Evolutionary conservation across 2,888 invertebrate species (phyloP).

Genomic region (Seira musarum): DNA sequence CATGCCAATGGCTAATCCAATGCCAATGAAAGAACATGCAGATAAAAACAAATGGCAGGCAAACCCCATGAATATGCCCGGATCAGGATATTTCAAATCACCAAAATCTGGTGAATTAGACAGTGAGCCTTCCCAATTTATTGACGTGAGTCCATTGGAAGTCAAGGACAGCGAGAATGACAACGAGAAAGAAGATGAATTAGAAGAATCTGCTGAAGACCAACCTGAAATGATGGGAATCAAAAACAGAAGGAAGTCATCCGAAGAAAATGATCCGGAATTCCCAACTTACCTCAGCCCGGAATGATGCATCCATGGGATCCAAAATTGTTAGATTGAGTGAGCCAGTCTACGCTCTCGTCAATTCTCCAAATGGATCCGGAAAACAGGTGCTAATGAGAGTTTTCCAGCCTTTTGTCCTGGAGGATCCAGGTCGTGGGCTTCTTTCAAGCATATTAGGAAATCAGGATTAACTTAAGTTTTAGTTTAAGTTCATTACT

Average conservation of each 20-base stretch:
- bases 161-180: neutral
- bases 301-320: constrained; percentile 20
- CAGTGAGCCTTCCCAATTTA: neutral
- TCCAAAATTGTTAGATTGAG: constrained; percentile 29
- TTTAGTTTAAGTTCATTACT: neutral
- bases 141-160: neutral
- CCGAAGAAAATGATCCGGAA: constrained; percentile 23
- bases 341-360: constrained; percentile 41
- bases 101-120: constrained; percentile 30
- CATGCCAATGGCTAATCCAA: neutral
- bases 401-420: constrained; percentile 33
- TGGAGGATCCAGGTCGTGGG: constrained; percentile 29
- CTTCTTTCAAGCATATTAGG: constrained; percentile 18
- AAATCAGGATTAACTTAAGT: neutral
- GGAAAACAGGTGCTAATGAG: constrained; percentile 42
- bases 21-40: neutral
- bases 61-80: constrained; percentile 4
- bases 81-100: constrained; percentile 24
- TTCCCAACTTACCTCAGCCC: constrained; percentile 31
- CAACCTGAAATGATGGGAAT: neutral
- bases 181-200: neutral
- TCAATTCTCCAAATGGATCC: constrained; percentile 28
- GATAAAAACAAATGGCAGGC: constrained; percentile 41
- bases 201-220: constrained; percentile 19
- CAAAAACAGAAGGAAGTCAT: neutral